Evolutionary conservation across 2,113 vertebrate genomes (phyloP), one percentile per base, ranked within the genome.

Genomic region (Emydocephalus ijimae): DNA sequence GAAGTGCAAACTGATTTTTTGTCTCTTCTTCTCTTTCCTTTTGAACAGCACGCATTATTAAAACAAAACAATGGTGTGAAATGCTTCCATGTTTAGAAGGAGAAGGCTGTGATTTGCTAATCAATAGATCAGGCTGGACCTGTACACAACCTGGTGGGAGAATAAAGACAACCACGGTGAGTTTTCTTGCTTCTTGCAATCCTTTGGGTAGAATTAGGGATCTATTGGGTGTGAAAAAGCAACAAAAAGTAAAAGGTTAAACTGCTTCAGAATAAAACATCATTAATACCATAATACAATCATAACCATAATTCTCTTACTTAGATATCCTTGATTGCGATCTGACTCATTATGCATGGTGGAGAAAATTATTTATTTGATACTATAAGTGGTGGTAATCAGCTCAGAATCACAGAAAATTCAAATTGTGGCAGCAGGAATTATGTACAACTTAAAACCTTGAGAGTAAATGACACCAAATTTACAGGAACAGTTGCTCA

Each of bases 61-160:
- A 97, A 97, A 98, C 98, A 93, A 99, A 98, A 98, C 99, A 99
- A 98, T 99, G 99, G 99, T 99, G 99, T 97, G 98, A 99, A 98
- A 99, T 99, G 99, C 98, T 99, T 95, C 99, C 99, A 18, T 99
- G 99, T 97, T 98, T 99, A 98, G 99, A 99, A 97, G 98, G 99
- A 88, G 99, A 99, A 97, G 99, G 98, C 97, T 99, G 99, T 91
- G 98, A 99, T 97, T 98, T 99, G 97, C 97, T 99, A 97, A 98
- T 99, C 97, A 99, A 99, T 98, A 98, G 98, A 97, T 99, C 99
- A 95, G 99, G 99, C 97, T 99, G 99, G 99, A 99, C 99, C 97
- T 99, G 99, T 98, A 99, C 99, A 85, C 99, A 99, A 98, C 99
- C 99, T 29, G 99, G 99, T 93, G 99, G 99, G 95, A 98, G 99